Evolutionary conservation across 2,888 invertebrate genomes (phyloP).

Genomic region (Toxonevra muliebris): DNA sequence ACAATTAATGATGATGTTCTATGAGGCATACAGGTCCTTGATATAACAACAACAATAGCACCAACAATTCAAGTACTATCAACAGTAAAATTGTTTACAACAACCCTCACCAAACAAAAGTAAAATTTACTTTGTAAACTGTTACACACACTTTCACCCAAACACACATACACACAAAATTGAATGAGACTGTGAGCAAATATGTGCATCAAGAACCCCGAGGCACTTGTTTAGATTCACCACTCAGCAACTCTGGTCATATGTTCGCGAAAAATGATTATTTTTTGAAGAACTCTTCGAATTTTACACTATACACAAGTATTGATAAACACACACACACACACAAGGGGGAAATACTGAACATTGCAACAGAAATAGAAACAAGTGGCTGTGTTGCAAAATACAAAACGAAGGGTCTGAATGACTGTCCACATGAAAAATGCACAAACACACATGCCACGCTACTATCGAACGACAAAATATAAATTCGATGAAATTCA

Average conservation of each 20-base stretch:
- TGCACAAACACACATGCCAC: not conserved
- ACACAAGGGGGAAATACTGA: not conserved
- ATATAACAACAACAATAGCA: slow-evolving; percentile 15
- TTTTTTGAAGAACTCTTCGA: slow-evolving; percentile 32
- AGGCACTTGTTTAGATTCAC: slow-evolving; percentile 45
- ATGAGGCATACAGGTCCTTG: slow-evolving; percentile 28
- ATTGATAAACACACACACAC: no score
- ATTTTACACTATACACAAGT: not conserved
- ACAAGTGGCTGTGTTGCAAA: slow-evolving; percentile 11
- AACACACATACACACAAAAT: no score
- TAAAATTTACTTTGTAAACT: slow-evolving; percentile 28
- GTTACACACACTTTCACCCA: slow-evolving; percentile 25
- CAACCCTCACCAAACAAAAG: slow-evolving; percentile 16
- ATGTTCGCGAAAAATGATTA: slow-evolving; percentile 46
- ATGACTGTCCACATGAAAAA: not conserved
- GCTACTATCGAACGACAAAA: not conserved
- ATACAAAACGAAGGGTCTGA: no score
- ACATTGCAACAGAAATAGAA: slow-evolving; percentile 23
- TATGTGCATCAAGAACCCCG: slow-evolving; percentile 15
- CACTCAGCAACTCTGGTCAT: slow-evolving; percentile 39
- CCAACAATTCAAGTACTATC: not conserved
- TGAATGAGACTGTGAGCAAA: not conserved
- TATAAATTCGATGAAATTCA: not conserved
- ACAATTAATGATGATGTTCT: slow-evolving; percentile 30
- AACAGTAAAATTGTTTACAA: slow-evolving; percentile 28